These are phyloP conservation scores for Apeira syringaria DNA, from an alignment of 2,888 invertebrate species.

Conservation along the genomic window DNA sequence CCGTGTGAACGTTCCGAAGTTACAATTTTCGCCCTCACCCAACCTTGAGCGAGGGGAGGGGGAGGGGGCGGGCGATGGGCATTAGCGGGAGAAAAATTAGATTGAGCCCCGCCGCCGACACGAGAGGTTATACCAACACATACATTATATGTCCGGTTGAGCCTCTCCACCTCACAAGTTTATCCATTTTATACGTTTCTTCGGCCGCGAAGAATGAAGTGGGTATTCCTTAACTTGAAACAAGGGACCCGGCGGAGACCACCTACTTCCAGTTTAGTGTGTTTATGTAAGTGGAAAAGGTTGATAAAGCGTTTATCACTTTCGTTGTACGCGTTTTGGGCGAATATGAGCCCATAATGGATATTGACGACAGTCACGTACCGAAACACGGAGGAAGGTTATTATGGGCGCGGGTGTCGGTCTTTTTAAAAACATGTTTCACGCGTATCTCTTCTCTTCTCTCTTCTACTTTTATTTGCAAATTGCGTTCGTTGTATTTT, in stretches of 20 bases:
- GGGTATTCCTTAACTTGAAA: conserved; percentile 58
- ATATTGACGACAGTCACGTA: conserved; percentile 25
- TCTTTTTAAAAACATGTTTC: conserved; percentile 18
- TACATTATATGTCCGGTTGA: conserved; percentile 57
- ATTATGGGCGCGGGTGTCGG: conserved; percentile 10
- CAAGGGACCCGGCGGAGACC: conserved; percentile 22
- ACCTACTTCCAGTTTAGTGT: conserved; percentile 11
- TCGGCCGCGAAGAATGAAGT: conserved; percentile 44
- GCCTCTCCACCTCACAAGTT: conserved; percentile 51
- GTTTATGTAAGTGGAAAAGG: conserved; percentile 16
- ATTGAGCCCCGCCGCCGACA: conserved; percentile 70
- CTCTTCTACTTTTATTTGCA: conserved; percentile 22
- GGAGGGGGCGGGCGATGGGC: conserved; percentile 52
- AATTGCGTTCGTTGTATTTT: conserved; percentile 17
- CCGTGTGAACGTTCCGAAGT: conserved; percentile 46
- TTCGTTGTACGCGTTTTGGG: conserved; percentile 5
- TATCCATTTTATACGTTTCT: conserved; percentile 64
- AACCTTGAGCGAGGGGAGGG: conserved; percentile 59
- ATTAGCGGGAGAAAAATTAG: conserved; percentile 77
- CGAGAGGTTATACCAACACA: conserved; percentile 55
- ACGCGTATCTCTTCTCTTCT: not conserved
- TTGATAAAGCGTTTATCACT: conserved; percentile 18
- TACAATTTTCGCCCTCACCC: conserved; percentile 72
- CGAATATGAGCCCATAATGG: conserved; percentile 15
- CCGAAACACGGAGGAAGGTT: conserved; percentile 11